Evolutionary conservation across 2,113 vertebrate genomes (phyloP), one percentile per base, ranked within the genome.

Genomic region (Manacus vitellinus): DNA sequence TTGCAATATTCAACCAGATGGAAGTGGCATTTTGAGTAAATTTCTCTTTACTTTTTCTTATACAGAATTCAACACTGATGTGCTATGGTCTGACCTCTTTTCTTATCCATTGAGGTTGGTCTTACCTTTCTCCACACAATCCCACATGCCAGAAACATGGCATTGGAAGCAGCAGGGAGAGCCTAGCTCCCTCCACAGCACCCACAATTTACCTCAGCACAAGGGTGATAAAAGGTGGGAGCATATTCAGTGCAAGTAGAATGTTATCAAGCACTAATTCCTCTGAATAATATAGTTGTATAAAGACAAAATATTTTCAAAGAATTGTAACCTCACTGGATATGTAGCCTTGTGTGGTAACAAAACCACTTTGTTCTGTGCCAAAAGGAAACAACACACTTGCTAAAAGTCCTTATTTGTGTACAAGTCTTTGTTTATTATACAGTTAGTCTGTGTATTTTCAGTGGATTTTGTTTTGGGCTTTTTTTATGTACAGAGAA

Each of bases 131-230:
- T 79, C n/a, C 15, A 43, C 8, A 6, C 28, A 59, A 28, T 49
- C n/a, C 27, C 6, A 0, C 66, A 1, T 87, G 22, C 37, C 59
- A 76, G 18, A 24, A 52, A 10, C 8, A 12, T 41, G 14, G 5
- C 19, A 27, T 14, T 39, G 54, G 44, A 44, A 79, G 14, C 33
- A 65, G 15, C 20, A 35, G 22, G 19, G 39, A 76, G 27, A 61
- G 10, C 24, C 51, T 16, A 6, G 25, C 12, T 84, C 8, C 24
- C 16, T 68, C 47, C 1, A 3, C 35, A 90, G 25, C 66, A 47
- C 12, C 14, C 23, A 9, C 0, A 1, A 5, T 37, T 73, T 68
- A 19, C n/a, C 15, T 43, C 21, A 59, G 12, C 12, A 37, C 3
- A 2, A 30, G 31, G 12, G 2, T 22, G 27, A 12, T 12, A 59